phyloP scores from a whole-genome alignment of 2,888 invertebrate species.

The Drosophila kambysellisi region DNA sequence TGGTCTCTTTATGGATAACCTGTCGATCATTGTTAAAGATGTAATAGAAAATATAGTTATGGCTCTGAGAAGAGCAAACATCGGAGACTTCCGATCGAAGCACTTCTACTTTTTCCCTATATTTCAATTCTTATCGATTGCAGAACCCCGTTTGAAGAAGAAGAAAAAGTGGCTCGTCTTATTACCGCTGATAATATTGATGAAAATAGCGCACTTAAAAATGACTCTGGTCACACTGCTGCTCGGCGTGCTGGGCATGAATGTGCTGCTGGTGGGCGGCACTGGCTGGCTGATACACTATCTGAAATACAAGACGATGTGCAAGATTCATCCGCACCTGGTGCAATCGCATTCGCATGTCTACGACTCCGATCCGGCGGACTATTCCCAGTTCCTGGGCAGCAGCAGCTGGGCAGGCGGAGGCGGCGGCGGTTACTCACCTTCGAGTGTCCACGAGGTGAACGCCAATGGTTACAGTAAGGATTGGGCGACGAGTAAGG shows the following conservation, averaged over 20 bases:
- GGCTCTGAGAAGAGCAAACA: background rate
- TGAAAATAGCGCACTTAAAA: conserved; percentile 84
- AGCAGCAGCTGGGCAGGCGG: conserved; percentile 75
- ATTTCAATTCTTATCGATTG: background rate
- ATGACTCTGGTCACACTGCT: conserved; percentile 81
- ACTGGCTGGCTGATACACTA: conserved; percentile 83
- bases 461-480: conserved; percentile 72
- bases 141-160: conserved; percentile 77
- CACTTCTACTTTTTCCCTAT: background rate
- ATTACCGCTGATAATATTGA: conserved; percentile 82
- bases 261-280: conserved; percentile 82
- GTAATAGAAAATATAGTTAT: background rate
- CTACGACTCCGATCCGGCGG: conserved; percentile 83
- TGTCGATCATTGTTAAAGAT: background rate
- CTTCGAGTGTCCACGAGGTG: conserved; percentile 78
- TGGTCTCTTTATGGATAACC: too few species aligned
- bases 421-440: conserved; percentile 61
- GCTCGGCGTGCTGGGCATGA: conserved; percentile 81
- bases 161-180: conserved; percentile 83
- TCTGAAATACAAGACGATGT: conserved; percentile 83
- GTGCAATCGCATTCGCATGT: conserved; percentile 84
- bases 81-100: background rate
- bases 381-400: conserved; percentile 83
- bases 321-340: conserved; percentile 84
- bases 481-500: conserved; percentile 83